Conservation (phyloP, 1,140 invertebrate species). For the Tetranychus urticae region DNA sequence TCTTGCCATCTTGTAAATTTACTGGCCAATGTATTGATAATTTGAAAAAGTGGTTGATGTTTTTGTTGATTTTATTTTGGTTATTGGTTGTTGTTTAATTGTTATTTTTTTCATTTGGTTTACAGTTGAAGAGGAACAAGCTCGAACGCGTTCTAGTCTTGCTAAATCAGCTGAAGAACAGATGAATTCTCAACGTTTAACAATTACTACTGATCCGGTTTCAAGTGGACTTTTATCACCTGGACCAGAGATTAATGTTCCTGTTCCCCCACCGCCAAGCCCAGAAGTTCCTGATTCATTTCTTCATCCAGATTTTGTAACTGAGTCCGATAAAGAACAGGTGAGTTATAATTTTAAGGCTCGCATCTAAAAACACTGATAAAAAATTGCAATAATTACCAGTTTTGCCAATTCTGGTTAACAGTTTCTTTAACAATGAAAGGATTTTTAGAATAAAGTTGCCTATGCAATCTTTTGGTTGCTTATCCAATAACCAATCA, state of each 20-base stretch:
- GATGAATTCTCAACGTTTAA: slow-evolving; percentile 9
- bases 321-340: neutral
- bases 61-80: too few species aligned
- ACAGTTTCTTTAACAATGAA: too few species aligned
- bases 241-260: slow-evolving; percentile 7
- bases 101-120: neutral
- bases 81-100: neutral
- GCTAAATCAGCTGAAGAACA: slow-evolving; percentile 14
- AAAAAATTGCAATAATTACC: too few species aligned
- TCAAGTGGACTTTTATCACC: neutral
- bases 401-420: too few species aligned
- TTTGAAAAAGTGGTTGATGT: too few species aligned
- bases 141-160: slow-evolving; percentile 7
- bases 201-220: neutral
- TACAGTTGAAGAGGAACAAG: slow-evolving; percentile 14
- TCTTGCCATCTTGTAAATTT: too few species aligned
- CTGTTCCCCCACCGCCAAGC: slow-evolving; percentile 13
- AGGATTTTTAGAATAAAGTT: too few species aligned
- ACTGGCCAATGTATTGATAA: too few species aligned
- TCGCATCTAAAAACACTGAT: too few species aligned
- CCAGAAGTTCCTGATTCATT: slow-evolving; percentile 10
- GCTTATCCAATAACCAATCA: too few species aligned
- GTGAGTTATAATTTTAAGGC: neutral
- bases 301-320: neutral
- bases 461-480: too few species aligned